Percentiles rank a stretch among this genome's conserved stretches.
Conservation (phyloP, 2,797 vertebrate species). For the Coluber constrictor region DNA sequence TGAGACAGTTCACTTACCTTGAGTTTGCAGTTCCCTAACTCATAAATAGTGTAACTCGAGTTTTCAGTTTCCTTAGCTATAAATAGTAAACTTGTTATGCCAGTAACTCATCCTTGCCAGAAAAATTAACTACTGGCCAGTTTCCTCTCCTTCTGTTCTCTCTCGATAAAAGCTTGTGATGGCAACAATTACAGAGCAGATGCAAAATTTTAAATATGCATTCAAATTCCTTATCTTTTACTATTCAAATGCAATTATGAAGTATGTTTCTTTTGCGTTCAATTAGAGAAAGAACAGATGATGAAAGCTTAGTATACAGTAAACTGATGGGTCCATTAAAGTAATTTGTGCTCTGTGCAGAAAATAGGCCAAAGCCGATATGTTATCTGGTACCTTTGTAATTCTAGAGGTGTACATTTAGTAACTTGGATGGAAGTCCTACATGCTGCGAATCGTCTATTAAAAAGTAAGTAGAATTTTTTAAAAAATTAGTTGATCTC, state of each 20-base stretch:
- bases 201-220: constrained; percentile 57
- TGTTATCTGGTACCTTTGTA: not conserved
- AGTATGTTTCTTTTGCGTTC: constrained; percentile 58
- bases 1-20: not conserved
- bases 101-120: constrained; percentile 38
- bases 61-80: constrained; percentile 1
- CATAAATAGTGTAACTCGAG: constrained; percentile 8
- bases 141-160: constrained; percentile 36
- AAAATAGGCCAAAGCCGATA: constrained; percentile 2
- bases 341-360: constrained; percentile 45
- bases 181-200: constrained; percentile 47
- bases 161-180: constrained; percentile 37
- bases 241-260: constrained; percentile 59
- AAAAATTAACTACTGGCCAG: constrained; percentile 40
- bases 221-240: constrained; percentile 58
- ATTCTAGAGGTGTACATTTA: not conserved
- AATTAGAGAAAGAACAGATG: constrained; percentile 66
- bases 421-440: not conserved
- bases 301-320: constrained; percentile 44
- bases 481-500: not conserved
- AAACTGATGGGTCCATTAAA: constrained; percentile 60
- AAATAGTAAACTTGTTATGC: constrained; percentile 29
- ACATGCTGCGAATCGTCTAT: not conserved
- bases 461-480: not conserved
- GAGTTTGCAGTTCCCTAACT: not conserved